Conservation (phyloP, 2,113 vertebrate genomes). For the Gallinago jamesoni region DNA sequence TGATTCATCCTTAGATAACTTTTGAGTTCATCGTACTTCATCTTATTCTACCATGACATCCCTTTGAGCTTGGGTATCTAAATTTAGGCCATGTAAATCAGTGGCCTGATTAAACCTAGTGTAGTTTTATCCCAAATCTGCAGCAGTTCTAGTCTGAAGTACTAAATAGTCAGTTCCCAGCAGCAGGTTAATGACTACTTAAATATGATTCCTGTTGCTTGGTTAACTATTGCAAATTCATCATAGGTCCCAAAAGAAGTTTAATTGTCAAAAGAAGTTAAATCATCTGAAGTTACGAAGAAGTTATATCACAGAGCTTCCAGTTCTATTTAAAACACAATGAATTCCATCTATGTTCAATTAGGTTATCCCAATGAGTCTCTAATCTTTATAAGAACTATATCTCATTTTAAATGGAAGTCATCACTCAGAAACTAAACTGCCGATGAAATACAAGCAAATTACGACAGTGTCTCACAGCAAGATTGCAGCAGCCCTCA, state of each 20-base stretch:
- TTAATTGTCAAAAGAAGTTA: neutral
- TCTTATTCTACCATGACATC: neutral
- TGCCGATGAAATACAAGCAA: constrained; percentile 6
- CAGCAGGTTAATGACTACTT: neutral
- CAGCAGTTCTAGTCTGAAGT: neutral
- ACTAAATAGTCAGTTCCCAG: neutral
- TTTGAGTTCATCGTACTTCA: neutral
- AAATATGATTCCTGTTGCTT: neutral
- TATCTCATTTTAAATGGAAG: neutral
- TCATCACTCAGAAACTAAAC: neutral
- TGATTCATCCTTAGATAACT: neutral
- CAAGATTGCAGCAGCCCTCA: neutral
- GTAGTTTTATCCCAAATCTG: neutral
- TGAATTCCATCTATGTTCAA: neutral
- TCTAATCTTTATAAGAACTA: neutral
- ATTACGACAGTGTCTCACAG: neutral
- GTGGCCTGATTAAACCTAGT: neutral
- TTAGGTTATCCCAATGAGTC: neutral
- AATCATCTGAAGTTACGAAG: neutral
- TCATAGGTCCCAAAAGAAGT: neutral
- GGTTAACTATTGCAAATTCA: neutral
- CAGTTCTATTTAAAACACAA: neutral
- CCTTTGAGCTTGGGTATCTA: neutral
- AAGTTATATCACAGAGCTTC: neutral
- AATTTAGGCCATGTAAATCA: neutral